These are phyloP conservation scores for Cephus rjabovi DNA, from an alignment of 2,888 invertebrate species.

Conservation along the genomic window DNA sequence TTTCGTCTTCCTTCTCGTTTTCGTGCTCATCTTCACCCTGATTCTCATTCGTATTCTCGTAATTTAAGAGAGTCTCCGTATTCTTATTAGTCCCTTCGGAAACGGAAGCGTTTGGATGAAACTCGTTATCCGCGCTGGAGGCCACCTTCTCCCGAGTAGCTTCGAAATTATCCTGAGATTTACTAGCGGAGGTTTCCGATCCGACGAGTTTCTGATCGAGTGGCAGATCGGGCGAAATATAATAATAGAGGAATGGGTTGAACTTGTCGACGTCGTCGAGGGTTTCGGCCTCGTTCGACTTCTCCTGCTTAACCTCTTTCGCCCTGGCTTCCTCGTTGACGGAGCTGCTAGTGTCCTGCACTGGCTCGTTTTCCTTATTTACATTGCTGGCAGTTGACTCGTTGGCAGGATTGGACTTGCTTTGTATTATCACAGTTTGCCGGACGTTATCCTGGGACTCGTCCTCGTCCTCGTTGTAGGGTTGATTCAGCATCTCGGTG, in stretches of 20 bases:
- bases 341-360: constrained; percentile 9
- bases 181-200: not conserved
- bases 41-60: not conserved
- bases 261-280: constrained; percentile 64
- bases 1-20: constrained; percentile 4
- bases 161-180: not conserved
- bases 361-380: constrained; percentile 18
- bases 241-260: constrained; percentile 72
- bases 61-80: not conserved
- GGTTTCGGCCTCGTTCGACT: constrained; percentile 32
- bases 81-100: too few species aligned
- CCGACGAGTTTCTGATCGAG: constrained; percentile 65
- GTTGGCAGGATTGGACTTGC: constrained; percentile 12
- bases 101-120: not conserved
- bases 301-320: constrained; percentile 7
- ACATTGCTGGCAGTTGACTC: constrained; percentile 17
- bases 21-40: constrained; percentile 5
- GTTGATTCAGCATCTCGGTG: not conserved
- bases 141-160: not conserved
- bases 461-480: constrained; percentile 25
- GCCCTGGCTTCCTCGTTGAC: constrained; percentile 16
- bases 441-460: constrained; percentile 14
- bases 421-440: constrained; percentile 12
- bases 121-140: not conserved
- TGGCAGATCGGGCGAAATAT: constrained; percentile 69